A percentile compares a stretch with the other conserved stretches of the same genome.
Evolutionary conservation across 2,888 invertebrate genomes (phyloP).

Genomic region (Ametastegia equiseti): DNA sequence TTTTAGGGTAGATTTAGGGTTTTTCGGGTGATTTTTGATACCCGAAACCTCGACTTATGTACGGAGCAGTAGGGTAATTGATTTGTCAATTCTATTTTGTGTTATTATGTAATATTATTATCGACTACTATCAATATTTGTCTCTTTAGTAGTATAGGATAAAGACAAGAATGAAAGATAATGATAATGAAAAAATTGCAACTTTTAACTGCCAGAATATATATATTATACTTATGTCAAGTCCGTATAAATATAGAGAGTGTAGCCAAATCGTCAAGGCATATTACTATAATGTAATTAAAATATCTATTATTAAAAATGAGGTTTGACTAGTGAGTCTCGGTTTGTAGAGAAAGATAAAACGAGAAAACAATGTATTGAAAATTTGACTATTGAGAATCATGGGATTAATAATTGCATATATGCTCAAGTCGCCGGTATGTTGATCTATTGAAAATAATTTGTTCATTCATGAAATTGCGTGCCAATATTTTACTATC

Average conservation of each 20-base stretch:
- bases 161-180: neutral
- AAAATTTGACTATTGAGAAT: neutral
- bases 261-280: neutral
- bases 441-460: neutral
- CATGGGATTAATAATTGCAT: no score
- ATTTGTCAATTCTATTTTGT: no score
- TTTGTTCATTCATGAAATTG: neutral
- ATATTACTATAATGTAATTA: no score
- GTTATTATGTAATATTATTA: no score
- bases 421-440: constrained; percentile 7
- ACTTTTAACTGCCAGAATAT: neutral
- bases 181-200: no score
- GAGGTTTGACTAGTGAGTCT: neutral
- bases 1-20: no score
- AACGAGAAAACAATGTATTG: neutral
- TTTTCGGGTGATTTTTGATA: no score
- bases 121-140: no score
- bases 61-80: no score
- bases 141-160: no score
- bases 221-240: neutral
- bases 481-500: neutral
- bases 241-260: neutral
- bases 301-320: no score
- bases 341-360: neutral
- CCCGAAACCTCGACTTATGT: no score